Evolutionary conservation across 2,888 invertebrate species (phyloP), one percentile per base, ranked within the genome.

Genomic region (Netelia fuscicornis): DNA sequence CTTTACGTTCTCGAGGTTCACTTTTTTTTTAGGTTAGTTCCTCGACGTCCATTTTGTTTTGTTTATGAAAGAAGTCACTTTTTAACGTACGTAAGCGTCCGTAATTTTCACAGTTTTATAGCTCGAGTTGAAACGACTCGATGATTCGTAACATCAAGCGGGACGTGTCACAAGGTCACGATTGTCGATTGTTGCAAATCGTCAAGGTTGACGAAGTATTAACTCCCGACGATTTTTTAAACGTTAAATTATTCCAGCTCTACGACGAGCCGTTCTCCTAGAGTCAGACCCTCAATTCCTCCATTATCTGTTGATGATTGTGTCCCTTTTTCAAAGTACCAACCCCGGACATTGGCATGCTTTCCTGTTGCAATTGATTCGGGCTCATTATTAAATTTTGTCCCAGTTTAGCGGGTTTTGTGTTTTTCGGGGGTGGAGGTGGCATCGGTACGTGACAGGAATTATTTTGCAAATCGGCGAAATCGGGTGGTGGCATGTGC

Each of bases 211-310:
- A 52, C 48, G 67, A 68, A 42, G 58, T 75, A n/a, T 81, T 75
- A 20, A 68, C 58, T 44, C 78, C 74, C 60, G 13, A 56, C n/a
- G 72, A n/a, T 25, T 56, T 52, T 20, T 17, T 65, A 30, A 2
- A 11, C 9, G 62, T 23, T 62, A 70, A 72, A 80, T 72, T 37
- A 42, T 17, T 76, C 65, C 88, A 88, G 85, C 87, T 86, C 87
- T 87, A 88, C 10, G 83, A 62, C 52, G 87, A 87, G 87, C 88
- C 87, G 86, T 85, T 87, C 84, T 87, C 88, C 92, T 91, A 90
- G 86, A 93, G 97, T 97, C 97, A 97, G 97, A 97, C 97, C 84
- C 97, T 94, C 94, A 97, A 92, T 94, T 97, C 97, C 94, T 97
- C 97, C 97, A 97, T 97, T 88, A 92, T 91, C 82, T 94, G 94